These are phyloP conservation scores for Myotis findleyi DNA, from an alignment of 2,797 vertebrate species.

Conservation along the genomic window DNA sequence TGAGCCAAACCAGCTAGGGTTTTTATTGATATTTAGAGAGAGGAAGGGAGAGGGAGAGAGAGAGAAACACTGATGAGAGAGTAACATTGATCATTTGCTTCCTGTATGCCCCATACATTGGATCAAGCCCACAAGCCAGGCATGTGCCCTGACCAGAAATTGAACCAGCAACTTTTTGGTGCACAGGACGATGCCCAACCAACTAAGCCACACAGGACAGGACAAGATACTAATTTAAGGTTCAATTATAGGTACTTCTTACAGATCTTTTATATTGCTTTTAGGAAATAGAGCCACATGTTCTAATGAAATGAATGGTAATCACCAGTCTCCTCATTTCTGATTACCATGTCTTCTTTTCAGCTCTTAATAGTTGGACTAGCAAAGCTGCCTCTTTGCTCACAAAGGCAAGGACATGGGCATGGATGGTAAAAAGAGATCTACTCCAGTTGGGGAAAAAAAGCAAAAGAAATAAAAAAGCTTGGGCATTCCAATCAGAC, in stretches of 20 bases:
- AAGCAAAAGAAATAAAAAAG: constrained; percentile 43
- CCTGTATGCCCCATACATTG: not conserved
- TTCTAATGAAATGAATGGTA: not conserved
- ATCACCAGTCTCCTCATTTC: not conserved
- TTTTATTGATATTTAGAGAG: not conserved
- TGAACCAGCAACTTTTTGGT: not conserved
- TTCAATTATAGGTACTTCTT: not conserved
- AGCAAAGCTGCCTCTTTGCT: not conserved
- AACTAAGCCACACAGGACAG: not conserved
- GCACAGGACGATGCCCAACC: not conserved
- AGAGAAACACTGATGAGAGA: not conserved
- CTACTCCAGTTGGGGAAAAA: not conserved
- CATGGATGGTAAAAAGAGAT: not conserved
- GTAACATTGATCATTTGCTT: not conserved
- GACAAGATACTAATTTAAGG: not conserved
- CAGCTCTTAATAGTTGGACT: not conserved
- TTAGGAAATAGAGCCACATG: not conserved
- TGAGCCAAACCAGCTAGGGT: too few species aligned
- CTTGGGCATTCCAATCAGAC: constrained; percentile 63
- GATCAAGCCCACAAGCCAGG: not conserved
- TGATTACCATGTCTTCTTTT: not conserved
- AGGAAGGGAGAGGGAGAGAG: not conserved
- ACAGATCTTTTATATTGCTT: not conserved
- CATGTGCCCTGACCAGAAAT: not conserved
- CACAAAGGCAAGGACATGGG: not conserved